Conservation (phyloP, 35 echinoderm and acorn worm species). For the Amphiura filiformis region DNA sequence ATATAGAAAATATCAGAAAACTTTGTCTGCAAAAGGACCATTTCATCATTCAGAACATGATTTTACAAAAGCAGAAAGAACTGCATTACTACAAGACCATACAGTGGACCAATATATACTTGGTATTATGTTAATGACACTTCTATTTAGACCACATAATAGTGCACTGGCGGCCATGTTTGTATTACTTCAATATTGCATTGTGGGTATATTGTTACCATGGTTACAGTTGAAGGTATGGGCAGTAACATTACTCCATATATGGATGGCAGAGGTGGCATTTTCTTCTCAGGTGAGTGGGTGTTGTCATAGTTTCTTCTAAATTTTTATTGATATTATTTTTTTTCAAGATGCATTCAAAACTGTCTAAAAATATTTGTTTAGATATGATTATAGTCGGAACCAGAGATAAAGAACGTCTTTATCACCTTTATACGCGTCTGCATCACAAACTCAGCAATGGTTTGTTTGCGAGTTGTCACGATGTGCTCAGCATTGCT, state of each 20-base stretch:
- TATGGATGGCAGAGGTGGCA: constrained; percentile 89
- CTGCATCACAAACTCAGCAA: no score
- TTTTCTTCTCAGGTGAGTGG: constrained; percentile 92
- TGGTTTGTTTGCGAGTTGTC: no score
- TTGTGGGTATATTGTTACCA: constrained; percentile 62
- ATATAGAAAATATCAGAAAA: constrained; percentile 15
- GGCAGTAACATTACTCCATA: constrained; percentile 72
- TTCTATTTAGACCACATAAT: constrained; percentile 90
- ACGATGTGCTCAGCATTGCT: no score
- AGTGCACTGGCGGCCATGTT: constrained; percentile 72
- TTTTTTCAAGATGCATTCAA: not conserved
- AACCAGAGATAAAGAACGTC: no score
- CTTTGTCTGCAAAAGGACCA: not conserved
- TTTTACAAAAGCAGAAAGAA: not conserved
- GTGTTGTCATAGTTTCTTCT: not conserved
- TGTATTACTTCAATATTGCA: constrained; percentile 64
- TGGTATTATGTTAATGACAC: constrained; percentile 46
- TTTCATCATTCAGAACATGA: not conserved
- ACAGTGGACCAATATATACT: constrained; percentile 35
- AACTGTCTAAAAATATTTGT: no score
- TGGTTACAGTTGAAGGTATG: constrained; percentile 78
- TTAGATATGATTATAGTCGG: no score
- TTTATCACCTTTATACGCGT: no score
- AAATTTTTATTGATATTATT: not conserved
- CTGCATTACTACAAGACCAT: not conserved